These are phyloP conservation scores for Belonocnema kinseyi DNA, from an alignment of 1,140 invertebrate genomes.

Conservation along the genomic window DNA sequence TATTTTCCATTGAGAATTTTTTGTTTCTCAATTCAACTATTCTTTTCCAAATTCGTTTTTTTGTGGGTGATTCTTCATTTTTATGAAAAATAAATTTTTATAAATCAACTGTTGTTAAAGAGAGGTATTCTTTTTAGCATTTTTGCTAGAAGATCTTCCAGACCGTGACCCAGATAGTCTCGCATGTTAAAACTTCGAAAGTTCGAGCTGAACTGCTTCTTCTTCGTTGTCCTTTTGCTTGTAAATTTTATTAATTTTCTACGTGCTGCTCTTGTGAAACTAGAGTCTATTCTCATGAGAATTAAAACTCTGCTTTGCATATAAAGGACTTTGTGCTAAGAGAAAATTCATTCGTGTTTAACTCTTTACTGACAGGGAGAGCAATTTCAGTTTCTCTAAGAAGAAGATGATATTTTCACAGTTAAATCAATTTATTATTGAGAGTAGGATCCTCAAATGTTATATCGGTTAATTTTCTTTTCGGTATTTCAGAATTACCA, in stretches of 20 bases:
- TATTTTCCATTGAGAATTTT: too few relatives aligned
- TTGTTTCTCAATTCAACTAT: too few relatives aligned
- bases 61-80: too few relatives aligned
- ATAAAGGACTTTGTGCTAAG: neutral
- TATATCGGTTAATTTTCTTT: too few relatives aligned
- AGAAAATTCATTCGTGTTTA: conserved; percentile 15
- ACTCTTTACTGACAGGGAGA: neutral
- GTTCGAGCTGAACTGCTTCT: neutral
- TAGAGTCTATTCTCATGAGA: conserved; percentile 26
- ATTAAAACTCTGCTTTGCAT: conserved; percentile 29
- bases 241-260: conserved; percentile 30
- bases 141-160: neutral
- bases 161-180: conserved; percentile 7
- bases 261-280: conserved; percentile 27
- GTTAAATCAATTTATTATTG: too few relatives aligned
- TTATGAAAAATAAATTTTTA: too few relatives aligned
- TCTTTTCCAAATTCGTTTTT: too few relatives aligned
- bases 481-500: too few relatives aligned
- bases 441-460: too few relatives aligned
- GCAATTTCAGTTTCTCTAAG: neutral
- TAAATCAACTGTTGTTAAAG: too few relatives aligned
- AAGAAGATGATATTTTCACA: neutral
- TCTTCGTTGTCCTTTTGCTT: conserved; percentile 13
- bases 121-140: neutral
- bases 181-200: neutral